These are phyloP conservation scores for Brachionus rotundiformis DNA, from an alignment of 1,140 invertebrate genomes.

Conservation along the genomic window DNA sequence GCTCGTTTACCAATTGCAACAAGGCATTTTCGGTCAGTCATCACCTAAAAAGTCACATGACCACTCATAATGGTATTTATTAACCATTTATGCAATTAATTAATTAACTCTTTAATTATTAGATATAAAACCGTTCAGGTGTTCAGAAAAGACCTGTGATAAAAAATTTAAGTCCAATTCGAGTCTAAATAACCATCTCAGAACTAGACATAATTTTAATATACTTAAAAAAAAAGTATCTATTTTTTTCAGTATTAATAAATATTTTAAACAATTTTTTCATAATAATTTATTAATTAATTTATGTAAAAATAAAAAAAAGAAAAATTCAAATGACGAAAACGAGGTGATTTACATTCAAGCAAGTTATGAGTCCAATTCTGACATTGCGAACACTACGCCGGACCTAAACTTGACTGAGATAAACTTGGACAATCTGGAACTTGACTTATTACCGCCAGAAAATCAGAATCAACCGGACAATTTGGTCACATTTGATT, in stretches of 20 bases:
- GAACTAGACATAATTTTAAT: slow-evolving; percentile 44
- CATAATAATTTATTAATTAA: background rate
- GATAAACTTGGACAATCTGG: background rate
- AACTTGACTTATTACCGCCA: background rate
- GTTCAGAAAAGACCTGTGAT: slow-evolving; percentile 23
- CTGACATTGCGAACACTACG: background rate
- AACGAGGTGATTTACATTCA: slow-evolving; percentile 22
- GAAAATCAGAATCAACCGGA: background rate
- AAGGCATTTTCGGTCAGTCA: slow-evolving; percentile 89
- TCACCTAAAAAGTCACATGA: slow-evolving; percentile 82
- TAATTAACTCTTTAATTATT: no score
- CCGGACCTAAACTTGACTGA: background rate
- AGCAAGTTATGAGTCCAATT: slow-evolving; percentile 15
- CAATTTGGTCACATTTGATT: slow-evolving; percentile 16
- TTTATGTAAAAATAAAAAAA: background rate
- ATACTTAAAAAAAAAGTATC: slow-evolving; percentile 25
- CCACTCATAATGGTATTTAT: slow-evolving; percentile 71
- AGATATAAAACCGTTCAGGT: slow-evolving; percentile 42
- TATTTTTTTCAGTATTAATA: background rate
- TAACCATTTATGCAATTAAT: no score
- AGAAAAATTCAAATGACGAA: slow-evolving; percentile 13
- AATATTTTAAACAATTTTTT: background rate
- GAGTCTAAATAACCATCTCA: slow-evolving; percentile 38
- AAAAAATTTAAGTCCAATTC: slow-evolving; percentile 50
- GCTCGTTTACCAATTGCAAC: slow-evolving; percentile 77